Percentiles rank a stretch among this genome's conserved stretches.
These are phyloP conservation scores for Megalops atlanticus DNA, from an alignment of 2,113 vertebrate genomes.

Conservation along the genomic window DNA sequence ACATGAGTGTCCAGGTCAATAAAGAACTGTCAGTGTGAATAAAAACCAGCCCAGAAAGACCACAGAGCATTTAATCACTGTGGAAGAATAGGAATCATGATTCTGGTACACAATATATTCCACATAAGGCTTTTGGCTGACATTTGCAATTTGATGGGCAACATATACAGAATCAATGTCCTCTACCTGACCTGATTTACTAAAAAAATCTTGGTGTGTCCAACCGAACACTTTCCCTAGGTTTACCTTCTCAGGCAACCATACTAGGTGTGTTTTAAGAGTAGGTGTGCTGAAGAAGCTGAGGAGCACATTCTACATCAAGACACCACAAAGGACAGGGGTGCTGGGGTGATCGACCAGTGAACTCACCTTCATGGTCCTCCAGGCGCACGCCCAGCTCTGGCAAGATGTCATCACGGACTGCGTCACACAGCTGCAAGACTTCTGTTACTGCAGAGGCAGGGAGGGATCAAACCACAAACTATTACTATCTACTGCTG, in stretches of 20 bases:
- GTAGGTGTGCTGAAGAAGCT: too few species aligned
- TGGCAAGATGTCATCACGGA: constrained; percentile 86
- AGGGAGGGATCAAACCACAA: neutral
- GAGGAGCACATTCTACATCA: too few species aligned
- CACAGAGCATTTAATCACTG: neutral
- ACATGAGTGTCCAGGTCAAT: too few species aligned
- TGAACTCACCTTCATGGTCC: constrained; percentile 87
- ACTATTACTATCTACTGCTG: neutral
- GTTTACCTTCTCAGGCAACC: neutral
- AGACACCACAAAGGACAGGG: too few species aligned
- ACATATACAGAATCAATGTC: too few species aligned
- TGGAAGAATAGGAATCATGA: neutral
- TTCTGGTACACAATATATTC: too few species aligned
- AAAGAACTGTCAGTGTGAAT: neutral
- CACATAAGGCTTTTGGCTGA: too few species aligned
- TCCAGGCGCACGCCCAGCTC: constrained; percentile 93
- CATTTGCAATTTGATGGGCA: too few species aligned
- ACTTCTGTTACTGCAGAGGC: constrained; percentile 76
- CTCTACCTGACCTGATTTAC: too few species aligned
- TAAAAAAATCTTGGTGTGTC: too few species aligned
- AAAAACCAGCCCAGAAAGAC: neutral
- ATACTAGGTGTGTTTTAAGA: neutral
- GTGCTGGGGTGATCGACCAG: neutral
- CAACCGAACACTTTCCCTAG: too few species aligned
- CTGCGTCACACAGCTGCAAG: constrained; percentile 82